Base-by-base conservation (phyloP, 2,888 invertebrate species). In the Troides aeacus region DNA sequence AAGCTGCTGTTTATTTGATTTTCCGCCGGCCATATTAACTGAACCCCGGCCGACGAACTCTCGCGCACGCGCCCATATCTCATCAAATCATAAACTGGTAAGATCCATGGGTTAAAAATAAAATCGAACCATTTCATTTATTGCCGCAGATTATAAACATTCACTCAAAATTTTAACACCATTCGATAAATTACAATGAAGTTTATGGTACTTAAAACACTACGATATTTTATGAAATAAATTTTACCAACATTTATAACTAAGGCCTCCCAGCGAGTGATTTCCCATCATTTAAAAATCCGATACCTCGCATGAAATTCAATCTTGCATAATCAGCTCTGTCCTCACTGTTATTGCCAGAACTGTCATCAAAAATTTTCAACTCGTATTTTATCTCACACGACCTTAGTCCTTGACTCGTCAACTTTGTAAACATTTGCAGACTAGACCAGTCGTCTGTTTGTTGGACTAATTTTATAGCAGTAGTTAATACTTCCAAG, bases 1-100 rank as follows among this genome's bases (percentile, higher is more conserved):
- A 89, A 87, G 88, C 85, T 83, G 81, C 76, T 90, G 89, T 90
- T 90, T 90, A 90, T 90, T 90, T 89, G 89, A 88, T 89, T 88
- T 89, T 87, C 85, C 83, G 84, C 84, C 79, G 78, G 78, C 80
- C 82, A 82, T 86, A 86, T 86, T 85, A 86, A 86, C 86, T 82
- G 85, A 85, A 81, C 81, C 56, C 58, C 64, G 68, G 68, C 77
- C 77, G 88, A 84, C 73, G 85, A 88, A 84, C 89, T 80, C 74
- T 74, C 63, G 72, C 73, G 78, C 72, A 74, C 68, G 76, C 73
- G 76, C 74, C 78, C 78, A 78, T 76, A 79, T 81, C 79, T 79
- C 78, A 79, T 74, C 75, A 70, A 76, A 73, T 82, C 81, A 76
- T 85, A 81, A 84, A 84, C 77, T 79, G 73, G 77, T 79, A 68